Conservation (phyloP, 2,888 invertebrate species). For the Zygaena filipendulae region DNA sequence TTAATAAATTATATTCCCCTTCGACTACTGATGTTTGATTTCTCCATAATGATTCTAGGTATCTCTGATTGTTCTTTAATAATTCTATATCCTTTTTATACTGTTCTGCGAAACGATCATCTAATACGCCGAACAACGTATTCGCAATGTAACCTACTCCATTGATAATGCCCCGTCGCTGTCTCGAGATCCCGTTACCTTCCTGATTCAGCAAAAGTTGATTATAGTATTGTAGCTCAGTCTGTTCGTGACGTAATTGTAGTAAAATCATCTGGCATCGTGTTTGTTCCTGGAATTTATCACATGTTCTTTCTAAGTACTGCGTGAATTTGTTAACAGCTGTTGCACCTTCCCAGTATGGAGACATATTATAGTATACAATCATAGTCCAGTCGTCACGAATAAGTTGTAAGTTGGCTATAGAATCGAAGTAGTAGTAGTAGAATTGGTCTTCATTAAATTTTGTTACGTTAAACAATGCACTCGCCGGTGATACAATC, state of each 20-base stretch:
- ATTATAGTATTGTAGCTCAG: constrained; percentile 9
- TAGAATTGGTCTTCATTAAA: too few relatives aligned
- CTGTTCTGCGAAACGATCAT: constrained; percentile 15
- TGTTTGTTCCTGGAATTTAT: constrained; percentile 2
- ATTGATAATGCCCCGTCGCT: constrained; percentile 14
- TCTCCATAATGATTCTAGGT: constrained; percentile 11
- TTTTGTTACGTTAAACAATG: too few relatives aligned
- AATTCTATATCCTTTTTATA: constrained; percentile 11
- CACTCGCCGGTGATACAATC: too few relatives aligned
- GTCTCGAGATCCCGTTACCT: constrained; percentile 3
- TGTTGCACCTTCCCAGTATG: constrained; percentile 7
- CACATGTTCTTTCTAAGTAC: constrained; percentile 6
- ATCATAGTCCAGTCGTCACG: constrained; percentile 8
- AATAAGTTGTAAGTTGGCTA: constrained; percentile 4
- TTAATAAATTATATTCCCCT: constrained; percentile 15
- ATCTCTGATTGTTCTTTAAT: constrained; percentile 10
- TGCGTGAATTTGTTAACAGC: constrained; percentile 4
- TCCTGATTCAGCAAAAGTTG: constrained; percentile 11
- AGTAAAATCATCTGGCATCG: constrained; percentile 3
- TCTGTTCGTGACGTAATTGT: constrained; percentile 5
- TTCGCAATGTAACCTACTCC: constrained; percentile 14
- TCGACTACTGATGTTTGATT: constrained; percentile 18
- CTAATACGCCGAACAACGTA: constrained; percentile 14
- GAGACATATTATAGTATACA: constrained; percentile 7
- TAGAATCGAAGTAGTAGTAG: constrained; percentile 8